Evolutionary conservation across 64 coral and sea anemone genomes (phyloP), one percentile per base, ranked within the genome.

Genomic region (Stichodactyla mertensii): DNA sequence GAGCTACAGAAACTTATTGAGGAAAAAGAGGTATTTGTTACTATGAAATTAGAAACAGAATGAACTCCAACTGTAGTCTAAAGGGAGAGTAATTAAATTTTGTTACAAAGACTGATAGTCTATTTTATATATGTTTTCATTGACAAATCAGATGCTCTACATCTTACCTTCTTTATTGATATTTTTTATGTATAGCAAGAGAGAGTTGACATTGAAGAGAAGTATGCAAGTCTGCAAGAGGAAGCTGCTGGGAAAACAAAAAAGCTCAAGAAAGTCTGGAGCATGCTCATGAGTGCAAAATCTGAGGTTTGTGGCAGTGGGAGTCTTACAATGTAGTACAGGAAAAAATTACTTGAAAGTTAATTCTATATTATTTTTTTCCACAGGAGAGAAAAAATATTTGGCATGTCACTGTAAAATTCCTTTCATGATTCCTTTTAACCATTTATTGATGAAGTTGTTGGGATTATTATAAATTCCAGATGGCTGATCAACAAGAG

Each of bases 201-300:
- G 54, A 92, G 97, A 77, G 87, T 99, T n/a, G 93, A 99, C 64
- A 99, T 99, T 62, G 97, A 99, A 52, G 97, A 99, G 51, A 99
- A 99, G 54, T 99, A 99, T 87, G 97, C 97, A 31, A 95, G 57
- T 66, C 89, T 99, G 19, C 97, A 99, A 62, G 97, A 99, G 79
- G 97, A 94, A 45, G 97, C 97, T 62, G 90, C 97, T 4, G 97
- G 97, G 16, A 99, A 99, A 88, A 99, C 97, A 4, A 99, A 99
- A 82, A 99, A 99, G 81, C 81, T 99, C 12, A 99, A 99, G 82
- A 99, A 99, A 88, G 97, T 99, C 77, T 99, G 97, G 97, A 95
- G 81, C 0, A 99, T 99, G 97, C 88, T 99, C 7, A 89, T 86
- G 90, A 99, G 97, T 88, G 97, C 97, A 27, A 92, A 99, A 69